These are phyloP conservation scores for Danio albolineatus DNA, from an alignment of 2,797 vertebrate species.

Conservation along the genomic window DNA sequence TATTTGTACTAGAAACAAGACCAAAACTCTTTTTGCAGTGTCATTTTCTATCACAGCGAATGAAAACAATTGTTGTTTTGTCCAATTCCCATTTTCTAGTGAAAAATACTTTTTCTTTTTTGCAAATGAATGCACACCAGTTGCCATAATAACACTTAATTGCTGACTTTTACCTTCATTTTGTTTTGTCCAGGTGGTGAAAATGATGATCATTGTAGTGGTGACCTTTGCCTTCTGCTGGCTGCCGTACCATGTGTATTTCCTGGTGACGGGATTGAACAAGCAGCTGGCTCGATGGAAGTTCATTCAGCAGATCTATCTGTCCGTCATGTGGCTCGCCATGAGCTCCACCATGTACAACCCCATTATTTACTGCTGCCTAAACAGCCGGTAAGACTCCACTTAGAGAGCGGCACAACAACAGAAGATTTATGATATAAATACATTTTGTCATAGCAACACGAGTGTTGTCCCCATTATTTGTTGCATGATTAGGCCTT, in stretches of 20 bases:
- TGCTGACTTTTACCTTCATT: slow-evolving; percentile 19
- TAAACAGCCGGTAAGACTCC: slow-evolving; percentile 91
- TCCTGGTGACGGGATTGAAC: slow-evolving; percentile 89
- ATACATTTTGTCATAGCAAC: slow-evolving; percentile 36
- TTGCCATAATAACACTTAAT: neutral
- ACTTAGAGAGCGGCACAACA: neutral
- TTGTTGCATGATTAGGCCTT: slow-evolving; percentile 8
- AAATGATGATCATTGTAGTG: slow-evolving; percentile 99
- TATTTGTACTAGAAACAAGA: too few relatives aligned
- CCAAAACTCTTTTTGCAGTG: too few relatives aligned
- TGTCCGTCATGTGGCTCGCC: slow-evolving; percentile 94
- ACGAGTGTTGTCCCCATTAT: neutral
- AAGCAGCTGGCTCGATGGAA: slow-evolving; percentile 86
- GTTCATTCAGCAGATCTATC: slow-evolving; percentile 96
- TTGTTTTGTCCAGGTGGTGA: slow-evolving; percentile 87
- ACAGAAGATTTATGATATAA: slow-evolving; percentile 7
- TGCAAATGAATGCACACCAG: neutral
- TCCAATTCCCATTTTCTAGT: too few relatives aligned
- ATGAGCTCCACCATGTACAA: slow-evolving; percentile 99
- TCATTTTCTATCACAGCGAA: too few relatives aligned
- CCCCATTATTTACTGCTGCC: slow-evolving; percentile 98
- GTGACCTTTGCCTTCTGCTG: slow-evolving; percentile 96
- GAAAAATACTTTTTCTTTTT: too few relatives aligned
- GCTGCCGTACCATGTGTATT: slow-evolving; percentile 96
- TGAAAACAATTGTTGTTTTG: too few relatives aligned